Evolutionary conservation across 2,888 invertebrate genomes (phyloP), one percentile per base, ranked within the genome.

Genomic region (Mythimna loreyi): DNA sequence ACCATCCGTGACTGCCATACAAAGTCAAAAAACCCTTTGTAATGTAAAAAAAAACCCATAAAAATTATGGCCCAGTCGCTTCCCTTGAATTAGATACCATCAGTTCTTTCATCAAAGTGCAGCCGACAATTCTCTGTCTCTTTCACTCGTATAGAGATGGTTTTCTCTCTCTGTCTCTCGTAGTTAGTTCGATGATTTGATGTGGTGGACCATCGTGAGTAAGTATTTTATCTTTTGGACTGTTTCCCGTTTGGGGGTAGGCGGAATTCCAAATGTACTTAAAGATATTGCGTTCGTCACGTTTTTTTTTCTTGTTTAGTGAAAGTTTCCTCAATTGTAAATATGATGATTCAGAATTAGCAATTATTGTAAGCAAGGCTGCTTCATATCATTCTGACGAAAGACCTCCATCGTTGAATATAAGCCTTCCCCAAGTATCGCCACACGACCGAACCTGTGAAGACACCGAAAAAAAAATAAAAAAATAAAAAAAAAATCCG

Each of bases 31-130:
- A 80, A 65, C 75, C 81, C 73, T 82, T 81, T 83, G 83, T 83
- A 73, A 47, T 59, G 70, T 62, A 72, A 82, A 81, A 78, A 80
- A 75, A 75, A 60, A 28, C 7, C 62, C 49, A 75, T 84, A 79
- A 84, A 78, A 81, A 75, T 70, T 60, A 72, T 68, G 69, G 63
- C 45, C 49, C 80, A 56, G 67, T 72, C 80, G 67, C 70, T 82
- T 83, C 83, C 64, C 77, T 68, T 65, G 81, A 83, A 82, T 80
- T 67, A 83, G 84, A 84, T 84, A 83, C 56, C 60, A 84, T 84
- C 84, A 45, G 33, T n/a, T 25, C 52, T 60, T 61, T 58, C 78
- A 81, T 83, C 84, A 84, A 84, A 84, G 73, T 52, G 65, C 40
- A 57, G 70, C 84, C 84, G 84, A 67, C 72, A 47, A 25, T 70